Evolutionary conservation across 2,113 vertebrate species (phyloP).

Genomic region (Prolemur simus): DNA sequence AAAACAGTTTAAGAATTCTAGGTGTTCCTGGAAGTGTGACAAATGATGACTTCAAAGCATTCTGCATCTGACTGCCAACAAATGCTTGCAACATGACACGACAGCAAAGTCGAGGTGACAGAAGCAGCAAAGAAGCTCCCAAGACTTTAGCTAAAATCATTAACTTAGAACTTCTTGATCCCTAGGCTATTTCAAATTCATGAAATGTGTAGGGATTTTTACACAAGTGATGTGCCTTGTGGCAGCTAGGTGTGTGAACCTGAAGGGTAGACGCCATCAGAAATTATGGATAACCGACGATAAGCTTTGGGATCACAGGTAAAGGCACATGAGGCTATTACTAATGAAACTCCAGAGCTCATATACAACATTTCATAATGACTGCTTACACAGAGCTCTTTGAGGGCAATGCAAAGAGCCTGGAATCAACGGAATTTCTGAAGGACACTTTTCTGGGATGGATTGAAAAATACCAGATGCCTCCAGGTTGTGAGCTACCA

Average conservation of each 20-base stretch:
- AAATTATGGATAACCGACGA: not conserved
- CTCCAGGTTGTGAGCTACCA: not conserved
- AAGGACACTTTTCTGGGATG: not conserved
- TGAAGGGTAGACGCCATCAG: not conserved
- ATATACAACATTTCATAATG: not conserved
- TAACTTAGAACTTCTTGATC: not conserved
- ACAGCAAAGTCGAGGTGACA: not conserved
- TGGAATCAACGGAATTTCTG: not conserved
- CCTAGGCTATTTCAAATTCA: not conserved
- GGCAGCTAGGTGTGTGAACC: not conserved
- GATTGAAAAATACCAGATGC: not conserved
- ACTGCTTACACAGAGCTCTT: not conserved
- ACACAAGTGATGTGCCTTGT: not conserved
- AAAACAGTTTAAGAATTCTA: not conserved
- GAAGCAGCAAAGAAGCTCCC: not conserved
- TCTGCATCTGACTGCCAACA: not conserved
- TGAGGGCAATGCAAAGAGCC: not conserved
- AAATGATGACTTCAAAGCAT: not conserved
- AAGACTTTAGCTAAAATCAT: not conserved
- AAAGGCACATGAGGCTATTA: accelerated
- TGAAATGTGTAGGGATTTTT: not conserved
- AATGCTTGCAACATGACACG: accelerated
- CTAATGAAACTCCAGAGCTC: not conserved
- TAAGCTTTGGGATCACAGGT: not conserved
- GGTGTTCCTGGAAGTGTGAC: slow-evolving; percentile 5